Base-by-base conservation (phyloP, 2,888 invertebrate species). In the Sclerodermus sp. region DNA sequence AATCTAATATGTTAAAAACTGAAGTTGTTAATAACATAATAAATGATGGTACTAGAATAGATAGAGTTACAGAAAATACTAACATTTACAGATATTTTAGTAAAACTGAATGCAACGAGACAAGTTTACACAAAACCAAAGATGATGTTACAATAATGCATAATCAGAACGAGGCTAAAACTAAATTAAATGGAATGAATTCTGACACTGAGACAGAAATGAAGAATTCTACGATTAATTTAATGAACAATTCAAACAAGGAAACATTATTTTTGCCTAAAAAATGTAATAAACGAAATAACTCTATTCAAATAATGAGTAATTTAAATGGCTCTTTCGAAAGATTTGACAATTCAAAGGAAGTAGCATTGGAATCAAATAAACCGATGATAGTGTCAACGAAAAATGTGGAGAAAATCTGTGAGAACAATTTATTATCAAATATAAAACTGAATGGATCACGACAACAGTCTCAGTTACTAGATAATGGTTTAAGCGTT, bases 11-110 rank as follows among this genome's bases (percentile, higher is more conserved):
- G 43, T 40, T 43, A 1, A 55, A 32, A 18, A 31, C 49, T 12
- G 50, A 50, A 37, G 52, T 44, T 41, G 39, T 42, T 17, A 53
- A 49, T 13, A 37, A 62, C 53, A 62, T 42, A 45, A 40, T 51
- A 43, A 55, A 55, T 43, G 36, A 55, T 51, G 53, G 53, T 47
- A 57, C 57, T 58, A 57, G 57, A 51, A 62, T 59, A 47, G 62
- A 58, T 52, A 58, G 52, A 52, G 51, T 62, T 51, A 58, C 46
- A 51, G 58, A 64, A 53, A 54, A 49, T 50, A 46, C 50, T 49
- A 23, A 23, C 3, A 23, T 5, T 8, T 5, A 8, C 23, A 23
- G 8, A 23, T 5, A 23, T 23, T 23, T 23, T 5, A 23, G 8
- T 8, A 23, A 23, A 23, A 23, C 23, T 23, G 23, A 23, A 23